Base-by-base conservation (phyloP, 2,888 invertebrate genomes). In the Drosophila mettleri region DNA sequence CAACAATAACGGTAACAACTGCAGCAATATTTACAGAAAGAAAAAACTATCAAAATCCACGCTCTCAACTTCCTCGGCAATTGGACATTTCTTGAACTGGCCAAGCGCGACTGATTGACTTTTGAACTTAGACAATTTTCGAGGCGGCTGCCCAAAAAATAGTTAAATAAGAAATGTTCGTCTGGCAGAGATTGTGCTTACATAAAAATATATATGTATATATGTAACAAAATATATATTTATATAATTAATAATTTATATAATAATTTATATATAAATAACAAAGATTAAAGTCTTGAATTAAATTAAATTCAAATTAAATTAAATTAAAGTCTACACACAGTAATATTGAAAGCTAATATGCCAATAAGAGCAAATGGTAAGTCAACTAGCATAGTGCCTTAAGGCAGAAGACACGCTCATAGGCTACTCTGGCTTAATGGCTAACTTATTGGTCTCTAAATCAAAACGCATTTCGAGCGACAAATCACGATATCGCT, bases 51-150 rank as follows among this genome's bases (percentile, higher is more conserved):
- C 3, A 7, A n/a, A 16, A 60, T 31, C 41, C 46, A n/a, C 45
- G 55, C 68, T 63, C 63, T 72, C 58, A 58, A 85, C 82, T 85
- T 81, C 73, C 79, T 52, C 65, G 58, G 29, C 72, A 74, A 76
- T 76, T 78, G 77, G 49, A 49, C 53, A 61, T 69, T 83, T 84
- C 66, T 57, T 57, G 54, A 49, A 43, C 46, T 71, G 60, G 43
- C 67, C 66, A 76, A 74, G 51, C 46, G 55, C 49, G 58, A 59
- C 65, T 57, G 51, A 72, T 78, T 84, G 78, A 80, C 84, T 66
- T 80, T 78, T 84, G 68, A 80, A 67, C 82, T 63, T 61, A 52
- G 4, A 33, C 62, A 61, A 48, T 48, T 71, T 70, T 54, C 7
- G 27, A 43, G 57, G 39, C 57, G 49, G 59, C 20, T 22, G 4